phyloP scores from a whole-genome alignment of 2,888 invertebrate genomes.

The Scaptodrosophila latifasciaeformis region DNA sequence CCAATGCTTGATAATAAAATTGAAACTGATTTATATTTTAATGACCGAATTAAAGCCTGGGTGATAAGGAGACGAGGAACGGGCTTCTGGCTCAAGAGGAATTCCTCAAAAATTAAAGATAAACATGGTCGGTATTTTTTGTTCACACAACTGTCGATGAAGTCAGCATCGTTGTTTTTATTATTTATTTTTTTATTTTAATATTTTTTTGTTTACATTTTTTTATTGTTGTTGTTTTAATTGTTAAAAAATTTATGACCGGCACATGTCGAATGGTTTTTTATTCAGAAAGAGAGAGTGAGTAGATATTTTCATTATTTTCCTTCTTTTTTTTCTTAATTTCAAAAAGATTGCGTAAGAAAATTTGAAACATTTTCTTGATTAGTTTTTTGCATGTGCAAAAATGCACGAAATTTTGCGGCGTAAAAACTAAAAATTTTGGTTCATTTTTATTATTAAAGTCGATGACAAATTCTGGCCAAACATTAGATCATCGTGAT shows the following conservation, averaged over 20 bases:
- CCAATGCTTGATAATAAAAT: slow-evolving; percentile 43
- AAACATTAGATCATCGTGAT: slow-evolving; percentile 57
- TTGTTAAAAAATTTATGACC: slow-evolving; percentile 1
- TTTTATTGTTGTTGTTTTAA: slow-evolving; percentile 1
- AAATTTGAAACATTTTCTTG: no score
- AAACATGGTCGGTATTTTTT: not conserved
- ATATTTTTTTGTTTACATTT: not conserved
- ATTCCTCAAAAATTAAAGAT: no score
- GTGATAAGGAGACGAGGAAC: no score
- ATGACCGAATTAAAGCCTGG: no score
- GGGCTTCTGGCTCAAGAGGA: no score
- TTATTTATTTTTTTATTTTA: slow-evolving; percentile 11
- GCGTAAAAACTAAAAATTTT: slow-evolving; percentile 12
- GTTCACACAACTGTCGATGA: slow-evolving; percentile 21
- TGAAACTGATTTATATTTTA: not conserved
- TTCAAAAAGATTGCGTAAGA: slow-evolving; percentile 42
- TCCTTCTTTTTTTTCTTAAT: no score
- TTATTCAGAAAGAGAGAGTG: not conserved
- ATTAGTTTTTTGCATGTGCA: slow-evolving; percentile 60
- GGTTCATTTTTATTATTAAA: slow-evolving; percentile 41
- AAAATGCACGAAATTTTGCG: slow-evolving; percentile 52
- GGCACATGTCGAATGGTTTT: not conserved
- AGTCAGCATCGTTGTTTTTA: slow-evolving; percentile 28
- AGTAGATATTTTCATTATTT: no score
- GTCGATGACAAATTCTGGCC: slow-evolving; percentile 52